A percentile compares a stretch with the other conserved stretches of the same genome.
These are phyloP conservation scores for Leptogaster cylindrica DNA, from an alignment of 2,888 invertebrate genomes.

Conservation along the genomic window DNA sequence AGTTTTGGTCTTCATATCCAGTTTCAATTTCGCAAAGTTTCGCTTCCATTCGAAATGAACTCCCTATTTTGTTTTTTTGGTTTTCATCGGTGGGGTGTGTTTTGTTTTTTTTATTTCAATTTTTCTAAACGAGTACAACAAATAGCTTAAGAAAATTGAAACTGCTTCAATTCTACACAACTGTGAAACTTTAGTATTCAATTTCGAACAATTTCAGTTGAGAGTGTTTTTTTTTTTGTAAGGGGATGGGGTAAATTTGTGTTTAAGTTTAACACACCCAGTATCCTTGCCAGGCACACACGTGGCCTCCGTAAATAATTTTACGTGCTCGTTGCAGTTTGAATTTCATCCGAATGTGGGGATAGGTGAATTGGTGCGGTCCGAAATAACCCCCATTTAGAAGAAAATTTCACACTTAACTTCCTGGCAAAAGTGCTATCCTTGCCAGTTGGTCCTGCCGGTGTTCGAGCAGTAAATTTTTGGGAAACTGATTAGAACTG, in stretches of 20 bases:
- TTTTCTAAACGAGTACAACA: neutral
- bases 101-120: slow-evolving; percentile 24
- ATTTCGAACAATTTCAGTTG: slow-evolving; percentile 22
- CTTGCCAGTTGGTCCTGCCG: neutral
- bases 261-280: neutral
- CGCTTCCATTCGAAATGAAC: slow-evolving; percentile 17
- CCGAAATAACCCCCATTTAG: slow-evolving; percentile 10
- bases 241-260: slow-evolving; percentile 11
- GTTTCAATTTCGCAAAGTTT: slow-evolving; percentile 29
- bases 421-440: neutral
- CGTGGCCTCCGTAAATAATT: slow-evolving; percentile 23
- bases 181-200: slow-evolving; percentile 28
- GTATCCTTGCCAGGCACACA: neutral
- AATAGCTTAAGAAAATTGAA: slow-evolving; percentile 23
- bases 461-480: slow-evolving; percentile 11
- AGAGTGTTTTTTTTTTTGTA: too few species aligned
- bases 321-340: slow-evolving; percentile 6
- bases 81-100: too few species aligned
- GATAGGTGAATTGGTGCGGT: slow-evolving; percentile 25
- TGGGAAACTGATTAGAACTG: slow-evolving; percentile 17
- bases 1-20: slow-evolving; percentile 26
- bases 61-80: too few species aligned
- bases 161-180: slow-evolving; percentile 28
- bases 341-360: slow-evolving; percentile 1
- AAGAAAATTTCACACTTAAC: neutral